Evolutionary conservation across 2,888 invertebrate genomes (phyloP).

Genomic region (Andrena minutula): DNA sequence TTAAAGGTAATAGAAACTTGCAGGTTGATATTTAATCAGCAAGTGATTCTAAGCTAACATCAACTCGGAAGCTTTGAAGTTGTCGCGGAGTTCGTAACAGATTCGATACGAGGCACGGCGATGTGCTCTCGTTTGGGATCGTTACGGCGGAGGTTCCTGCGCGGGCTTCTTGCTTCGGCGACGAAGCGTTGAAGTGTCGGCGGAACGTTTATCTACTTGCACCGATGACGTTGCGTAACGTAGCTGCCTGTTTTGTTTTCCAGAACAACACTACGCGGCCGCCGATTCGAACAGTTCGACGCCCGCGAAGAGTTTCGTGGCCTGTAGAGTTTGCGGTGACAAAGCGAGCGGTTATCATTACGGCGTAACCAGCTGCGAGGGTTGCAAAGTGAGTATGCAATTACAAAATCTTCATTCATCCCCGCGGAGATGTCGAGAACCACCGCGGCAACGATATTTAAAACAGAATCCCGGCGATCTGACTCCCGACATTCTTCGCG

Average conservation of each 20-base stretch:
- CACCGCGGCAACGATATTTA: not conserved
- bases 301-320: constrained; percentile 94
- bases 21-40: not conserved
- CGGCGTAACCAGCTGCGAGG: constrained; percentile 99
- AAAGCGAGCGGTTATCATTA: constrained; percentile 98
- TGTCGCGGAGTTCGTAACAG: not conserved
- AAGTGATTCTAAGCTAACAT: not conserved
- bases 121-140: not conserved
- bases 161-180: not conserved
- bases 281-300: constrained; percentile 93
- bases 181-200: not conserved
- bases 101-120: not conserved
- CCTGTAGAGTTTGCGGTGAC: constrained; percentile 99
- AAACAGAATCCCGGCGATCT: not conserved
- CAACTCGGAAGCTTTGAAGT: not conserved
- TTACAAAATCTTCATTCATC: not conserved
- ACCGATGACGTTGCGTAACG: constrained; percentile 36
- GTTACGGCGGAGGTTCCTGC: not conserved
- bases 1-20: not conserved
- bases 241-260: constrained; percentile 75
- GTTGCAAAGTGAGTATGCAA: constrained; percentile 94
- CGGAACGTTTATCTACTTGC: constrained; percentile 27
- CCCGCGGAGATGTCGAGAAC: no score
- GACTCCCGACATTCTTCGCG: not conserved
- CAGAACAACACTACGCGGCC: constrained; percentile 91